Percentiles rank a stretch among this genome's conserved stretches.
Evolutionary conservation across 1,140 invertebrate genomes (phyloP).

Genomic region (Bactericera cockerelli): DNA sequence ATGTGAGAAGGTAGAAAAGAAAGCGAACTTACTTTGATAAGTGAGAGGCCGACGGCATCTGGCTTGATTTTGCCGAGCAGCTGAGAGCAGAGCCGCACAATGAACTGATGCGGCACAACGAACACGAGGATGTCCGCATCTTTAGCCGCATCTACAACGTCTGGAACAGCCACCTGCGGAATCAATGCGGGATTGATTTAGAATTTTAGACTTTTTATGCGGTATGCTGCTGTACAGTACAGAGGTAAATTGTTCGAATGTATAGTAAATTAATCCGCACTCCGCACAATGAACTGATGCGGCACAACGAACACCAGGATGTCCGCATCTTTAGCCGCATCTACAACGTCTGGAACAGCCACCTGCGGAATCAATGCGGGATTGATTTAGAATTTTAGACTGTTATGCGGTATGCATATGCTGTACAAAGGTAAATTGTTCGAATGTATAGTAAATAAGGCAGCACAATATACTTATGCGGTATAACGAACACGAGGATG

Average conservation of each 20-base stretch:
- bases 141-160: slow-evolving; percentile 74
- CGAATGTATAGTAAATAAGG: slow-evolving; percentile 44
- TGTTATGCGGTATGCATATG: no score
- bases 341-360: slow-evolving; percentile 80
- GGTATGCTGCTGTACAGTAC: no score
- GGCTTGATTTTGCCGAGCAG: slow-evolving; percentile 80
- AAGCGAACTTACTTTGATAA: slow-evolving; percentile 75
- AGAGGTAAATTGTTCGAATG: no score
- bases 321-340: slow-evolving; percentile 83
- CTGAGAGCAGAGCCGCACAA: slow-evolving; percentile 65
- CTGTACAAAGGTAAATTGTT: no score
- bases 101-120: slow-evolving; percentile 98
- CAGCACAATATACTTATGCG: slow-evolving; percentile 87
- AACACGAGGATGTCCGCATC: slow-evolving; percentile 93
- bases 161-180: slow-evolving; percentile 76
- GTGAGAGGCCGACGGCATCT: slow-evolving; percentile 74
- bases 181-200: slow-evolving; percentile 12
- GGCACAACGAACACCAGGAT: slow-evolving; percentile 94
- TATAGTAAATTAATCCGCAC: no score
- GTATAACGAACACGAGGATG: slow-evolving; percentile 93
- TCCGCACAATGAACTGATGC: slow-evolving; percentile 80
- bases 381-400: no score
- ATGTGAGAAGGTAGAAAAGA: slow-evolving; percentile 68
- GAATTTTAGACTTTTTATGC: no score
- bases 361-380: slow-evolving; percentile 46